Percentiles rank a stretch among this genome's conserved stretches.
Conservation (phyloP, 2,113 vertebrate genomes). For the Helogale parvula region DNA sequence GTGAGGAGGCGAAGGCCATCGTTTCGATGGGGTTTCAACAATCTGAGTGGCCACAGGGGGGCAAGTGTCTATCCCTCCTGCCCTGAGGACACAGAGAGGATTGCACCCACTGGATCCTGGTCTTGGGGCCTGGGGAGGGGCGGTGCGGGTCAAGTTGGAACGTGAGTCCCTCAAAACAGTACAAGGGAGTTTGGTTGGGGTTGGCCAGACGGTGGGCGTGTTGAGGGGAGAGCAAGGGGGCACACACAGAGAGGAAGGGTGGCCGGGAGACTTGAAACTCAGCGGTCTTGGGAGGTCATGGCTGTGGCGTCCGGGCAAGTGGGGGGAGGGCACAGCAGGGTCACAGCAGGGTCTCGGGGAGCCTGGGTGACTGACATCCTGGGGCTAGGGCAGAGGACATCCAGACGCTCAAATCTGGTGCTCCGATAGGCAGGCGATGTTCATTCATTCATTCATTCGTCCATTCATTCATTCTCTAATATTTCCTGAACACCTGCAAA, state of each 20-base stretch:
- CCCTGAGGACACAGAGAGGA: too few species aligned
- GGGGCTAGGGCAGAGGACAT: too few species aligned
- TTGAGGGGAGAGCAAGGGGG: neutral
- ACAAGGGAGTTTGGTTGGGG: neutral
- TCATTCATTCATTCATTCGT: neutral
- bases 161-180: neutral
- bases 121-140: neutral
- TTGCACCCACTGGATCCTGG: too few species aligned
- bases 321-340: neutral
- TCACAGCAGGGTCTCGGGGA: neutral
- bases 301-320: neutral
- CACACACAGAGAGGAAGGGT: neutral
- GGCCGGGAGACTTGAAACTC: neutral
- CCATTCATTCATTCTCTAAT: neutral
- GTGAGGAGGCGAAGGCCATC: neutral
- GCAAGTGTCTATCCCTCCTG: neutral
- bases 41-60: neutral
- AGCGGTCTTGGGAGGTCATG: neutral
- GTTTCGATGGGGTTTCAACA: accelerated
- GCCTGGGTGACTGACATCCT: neutral
- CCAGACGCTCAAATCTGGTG: neutral
- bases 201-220: neutral
- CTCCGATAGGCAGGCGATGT: neutral
- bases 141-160: neutral
- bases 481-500: neutral